Evolutionary conservation across 1,140 invertebrate genomes (phyloP).

Genomic region (Solen grandis): DNA sequence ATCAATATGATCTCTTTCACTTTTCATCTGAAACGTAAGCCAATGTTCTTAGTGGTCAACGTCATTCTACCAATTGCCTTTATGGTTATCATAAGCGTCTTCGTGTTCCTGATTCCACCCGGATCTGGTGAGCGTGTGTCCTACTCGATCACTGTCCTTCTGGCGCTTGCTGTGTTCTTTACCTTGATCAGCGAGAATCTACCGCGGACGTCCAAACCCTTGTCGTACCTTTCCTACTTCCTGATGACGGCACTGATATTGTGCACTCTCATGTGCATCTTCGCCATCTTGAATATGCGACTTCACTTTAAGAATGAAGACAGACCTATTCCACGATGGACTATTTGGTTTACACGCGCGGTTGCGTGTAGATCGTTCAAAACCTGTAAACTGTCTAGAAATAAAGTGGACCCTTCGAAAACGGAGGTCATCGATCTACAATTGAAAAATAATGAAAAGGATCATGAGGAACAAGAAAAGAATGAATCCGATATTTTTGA

Average conservation of each 20-base stretch:
- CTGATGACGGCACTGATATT: constrained; percentile 5
- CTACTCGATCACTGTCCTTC: constrained; percentile 49
- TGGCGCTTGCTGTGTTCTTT: constrained; percentile 57
- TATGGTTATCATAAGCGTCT: constrained; percentile 45
- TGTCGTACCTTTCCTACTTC: constrained; percentile 42
- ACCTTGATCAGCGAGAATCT: constrained; percentile 43
- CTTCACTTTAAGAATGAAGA: constrained; percentile 32
- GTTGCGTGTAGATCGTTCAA: no score
- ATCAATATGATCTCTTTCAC: no score
- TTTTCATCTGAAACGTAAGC: no score
- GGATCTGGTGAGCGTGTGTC: constrained; percentile 55
- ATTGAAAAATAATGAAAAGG: no score
- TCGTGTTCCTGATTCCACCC: constrained; percentile 53
- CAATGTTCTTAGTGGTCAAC: constrained; percentile 31
- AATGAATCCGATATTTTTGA: no score
- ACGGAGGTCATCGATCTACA: no score
- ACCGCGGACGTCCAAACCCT: constrained; percentile 44
- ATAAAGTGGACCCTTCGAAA: no score
- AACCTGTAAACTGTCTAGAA: no score
- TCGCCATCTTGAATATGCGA: constrained; percentile 17
- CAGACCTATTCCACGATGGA: no score
- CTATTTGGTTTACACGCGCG: no score
- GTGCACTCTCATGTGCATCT: neutral
- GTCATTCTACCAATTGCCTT: constrained; percentile 54
- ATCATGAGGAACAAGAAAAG: no score